Percentiles rank a stretch among this genome's conserved stretches.
These are phyloP conservation scores for Drosophila mettleri DNA, from an alignment of 2,888 invertebrate species.

Conservation along the genomic window DNA sequence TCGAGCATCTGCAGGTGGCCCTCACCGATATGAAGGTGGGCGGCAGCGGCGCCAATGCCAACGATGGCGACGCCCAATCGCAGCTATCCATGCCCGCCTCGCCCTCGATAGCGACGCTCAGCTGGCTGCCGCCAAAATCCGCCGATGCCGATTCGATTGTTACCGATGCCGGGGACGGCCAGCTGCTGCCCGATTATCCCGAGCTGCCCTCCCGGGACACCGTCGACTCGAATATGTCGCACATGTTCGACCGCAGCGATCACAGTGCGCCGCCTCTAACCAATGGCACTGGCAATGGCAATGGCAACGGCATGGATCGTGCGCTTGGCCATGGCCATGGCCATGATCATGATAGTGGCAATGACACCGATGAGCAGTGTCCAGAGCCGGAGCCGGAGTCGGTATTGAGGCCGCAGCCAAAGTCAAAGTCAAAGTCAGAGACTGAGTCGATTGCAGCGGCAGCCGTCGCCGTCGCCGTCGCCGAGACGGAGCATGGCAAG, in stretches of 20 bases:
- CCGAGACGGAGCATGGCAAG: conserved; percentile 50
- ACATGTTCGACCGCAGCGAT: conserved; percentile 83
- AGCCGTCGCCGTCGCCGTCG: conserved; percentile 5
- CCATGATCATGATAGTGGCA: conserved; percentile 72
- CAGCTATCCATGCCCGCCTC: conserved; percentile 87
- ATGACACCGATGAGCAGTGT: conserved; percentile 73
- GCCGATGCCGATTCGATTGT: conserved; percentile 84
- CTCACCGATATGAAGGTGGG: conserved; percentile 87
- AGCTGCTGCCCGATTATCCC: conserved; percentile 91
- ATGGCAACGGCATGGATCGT: conserved; percentile 47
- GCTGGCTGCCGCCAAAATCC: conserved; percentile 88
- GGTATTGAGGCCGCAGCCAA: conserved; percentile 25
- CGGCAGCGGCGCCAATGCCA: conserved; percentile 38
- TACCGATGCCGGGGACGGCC: conserved; percentile 87
- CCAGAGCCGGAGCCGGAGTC: conserved; percentile 52
- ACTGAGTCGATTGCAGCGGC: conserved; percentile 1
- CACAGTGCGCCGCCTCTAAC: conserved; percentile 66
- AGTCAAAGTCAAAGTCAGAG: not conserved
- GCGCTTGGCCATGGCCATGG: conserved; percentile 54
- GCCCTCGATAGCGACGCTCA: conserved; percentile 92
- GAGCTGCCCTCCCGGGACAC: conserved; percentile 91
- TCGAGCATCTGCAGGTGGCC: conserved; percentile 95
- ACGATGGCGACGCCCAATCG: conserved; percentile 83
- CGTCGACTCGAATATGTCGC: conserved; percentile 90
- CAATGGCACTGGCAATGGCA: conserved; percentile 55